Evolutionary conservation across 2,113 vertebrate species (phyloP), one percentile per base, ranked within the genome.

Genomic region (Cygnus atratus): DNA sequence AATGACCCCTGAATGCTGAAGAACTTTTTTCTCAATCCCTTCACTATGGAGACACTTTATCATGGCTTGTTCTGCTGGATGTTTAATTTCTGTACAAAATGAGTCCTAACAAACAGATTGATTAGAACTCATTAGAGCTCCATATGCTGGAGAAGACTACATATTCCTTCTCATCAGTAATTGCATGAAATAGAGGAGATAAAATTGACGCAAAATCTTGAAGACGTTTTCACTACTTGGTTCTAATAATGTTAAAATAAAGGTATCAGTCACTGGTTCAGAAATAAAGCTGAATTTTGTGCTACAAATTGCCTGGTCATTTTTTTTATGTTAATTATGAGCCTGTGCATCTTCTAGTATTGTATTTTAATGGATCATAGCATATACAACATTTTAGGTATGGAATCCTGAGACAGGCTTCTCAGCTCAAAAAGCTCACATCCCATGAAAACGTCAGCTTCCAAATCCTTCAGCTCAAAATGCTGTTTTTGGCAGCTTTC

Each of bases 41-140:
- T 25, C 54, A 73, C 35, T 55, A 3, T 77, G n/a, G 22, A 65
- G 84, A 43, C 7, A 4, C 28, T 91, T 88, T 21, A 15, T 54
- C 21, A 2, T 50, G 68, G 41, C 25, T 75, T 84, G 13, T 68
- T 24, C 55, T 90, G 63, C 67, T 73, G 31, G 15, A 59, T 50
- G n/a, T 55, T 92, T 88, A 41, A 82, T 78, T 95, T 92, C 65
- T 71, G 48, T 19, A 25, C 52, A 57, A 92, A 90, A 88, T 52
- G 19, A 68, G 39, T 59, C 48, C 37, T 55, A 39, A 81, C 41
- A 83, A 93, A n/a, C n/a, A 13, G 50, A 43, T 84, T 75, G 57
- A 78, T 93, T 71, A 61, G 52, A 81, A 75, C 29, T 88, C 3
- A 2, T 77, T 84, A 63, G 5, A 18, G 57, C 55, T 46, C 48